Evolutionary conservation across 1,140 invertebrate genomes (phyloP).

Genomic region (Bombus fervidus): DNA sequence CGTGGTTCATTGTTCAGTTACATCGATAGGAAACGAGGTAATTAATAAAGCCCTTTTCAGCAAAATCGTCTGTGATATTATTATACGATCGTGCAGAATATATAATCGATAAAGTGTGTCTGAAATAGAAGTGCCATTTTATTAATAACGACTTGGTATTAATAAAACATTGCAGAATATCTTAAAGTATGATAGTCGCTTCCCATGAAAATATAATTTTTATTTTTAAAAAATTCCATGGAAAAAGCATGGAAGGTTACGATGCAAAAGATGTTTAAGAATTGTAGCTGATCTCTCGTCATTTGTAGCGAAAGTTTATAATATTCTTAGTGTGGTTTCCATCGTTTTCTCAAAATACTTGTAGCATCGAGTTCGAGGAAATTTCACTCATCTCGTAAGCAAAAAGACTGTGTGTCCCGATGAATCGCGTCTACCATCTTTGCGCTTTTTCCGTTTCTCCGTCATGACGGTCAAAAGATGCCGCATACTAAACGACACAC

Average conservation of each 20-base stretch:
- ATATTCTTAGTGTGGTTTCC: neutral
- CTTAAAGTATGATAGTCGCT: neutral
- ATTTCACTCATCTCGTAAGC: constrained; percentile 21
- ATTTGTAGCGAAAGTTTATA: neutral
- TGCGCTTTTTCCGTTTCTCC: constrained; percentile 15
- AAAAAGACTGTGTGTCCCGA: constrained; percentile 21
- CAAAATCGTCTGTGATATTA: neutral
- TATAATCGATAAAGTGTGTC: constrained; percentile 12
- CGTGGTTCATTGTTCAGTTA: neutral
- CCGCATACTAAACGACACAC: constrained; percentile 10
- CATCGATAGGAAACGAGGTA: neutral
- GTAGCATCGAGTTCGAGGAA: constrained; percentile 28
- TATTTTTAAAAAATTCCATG: neutral
- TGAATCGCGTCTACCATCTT: constrained; percentile 25
- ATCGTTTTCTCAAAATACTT: constrained; percentile 14
- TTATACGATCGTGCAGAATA: neutral
- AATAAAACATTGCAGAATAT: neutral
- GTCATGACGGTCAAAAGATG: neutral
- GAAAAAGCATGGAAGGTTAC: neutral
- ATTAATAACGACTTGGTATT: constrained; percentile 28
- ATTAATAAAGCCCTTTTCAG: neutral
- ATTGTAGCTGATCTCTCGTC: neutral
- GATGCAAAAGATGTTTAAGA: neutral
- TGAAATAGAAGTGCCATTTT: constrained; percentile 2
- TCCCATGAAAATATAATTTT: neutral